phyloP scores from a whole-genome alignment of 2,113 vertebrate genomes.

The Lamprotornis superbus region DNA sequence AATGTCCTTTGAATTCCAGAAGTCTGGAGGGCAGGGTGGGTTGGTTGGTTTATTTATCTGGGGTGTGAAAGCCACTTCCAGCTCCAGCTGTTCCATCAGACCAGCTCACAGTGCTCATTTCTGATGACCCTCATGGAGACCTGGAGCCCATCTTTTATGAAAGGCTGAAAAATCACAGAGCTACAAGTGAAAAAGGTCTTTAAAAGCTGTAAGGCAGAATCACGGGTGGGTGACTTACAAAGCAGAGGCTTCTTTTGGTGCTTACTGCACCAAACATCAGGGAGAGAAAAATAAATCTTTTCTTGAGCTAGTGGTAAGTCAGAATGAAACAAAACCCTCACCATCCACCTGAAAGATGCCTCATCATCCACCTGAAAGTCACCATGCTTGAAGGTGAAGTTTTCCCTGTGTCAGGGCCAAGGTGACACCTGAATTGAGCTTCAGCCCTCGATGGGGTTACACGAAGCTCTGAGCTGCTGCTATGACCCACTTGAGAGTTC shows the following conservation, averaged over 20 bases:
- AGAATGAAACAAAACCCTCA: not conserved
- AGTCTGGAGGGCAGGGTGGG: not conserved
- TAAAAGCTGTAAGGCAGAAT: not conserved
- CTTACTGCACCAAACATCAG: not conserved
- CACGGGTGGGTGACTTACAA: not conserved
- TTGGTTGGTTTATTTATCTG: not conserved
- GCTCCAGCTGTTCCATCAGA: not conserved
- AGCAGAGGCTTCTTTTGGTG: not conserved
- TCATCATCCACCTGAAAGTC: not conserved
- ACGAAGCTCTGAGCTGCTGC: not conserved
- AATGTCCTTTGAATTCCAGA: not conserved
- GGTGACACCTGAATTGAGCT: not conserved
- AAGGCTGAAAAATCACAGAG: conserved; percentile 18
- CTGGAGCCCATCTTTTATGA: not conserved
- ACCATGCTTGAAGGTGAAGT: not conserved
- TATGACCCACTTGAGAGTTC: not conserved
- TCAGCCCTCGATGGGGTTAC: not conserved
- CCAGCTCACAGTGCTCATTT: not conserved
- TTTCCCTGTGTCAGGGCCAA: not conserved
- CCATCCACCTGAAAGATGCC: not conserved
- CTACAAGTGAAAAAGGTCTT: not conserved
- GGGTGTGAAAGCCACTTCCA: not conserved
- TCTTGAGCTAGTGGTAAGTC: not conserved
- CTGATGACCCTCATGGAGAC: not conserved
- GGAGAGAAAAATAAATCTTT: conserved; percentile 5